Percentiles rank a stretch among this genome's conserved stretches.
These are phyloP conservation scores for Drosophila arawakana DNA, from an alignment of 1,140 invertebrate species.

Conservation along the genomic window DNA sequence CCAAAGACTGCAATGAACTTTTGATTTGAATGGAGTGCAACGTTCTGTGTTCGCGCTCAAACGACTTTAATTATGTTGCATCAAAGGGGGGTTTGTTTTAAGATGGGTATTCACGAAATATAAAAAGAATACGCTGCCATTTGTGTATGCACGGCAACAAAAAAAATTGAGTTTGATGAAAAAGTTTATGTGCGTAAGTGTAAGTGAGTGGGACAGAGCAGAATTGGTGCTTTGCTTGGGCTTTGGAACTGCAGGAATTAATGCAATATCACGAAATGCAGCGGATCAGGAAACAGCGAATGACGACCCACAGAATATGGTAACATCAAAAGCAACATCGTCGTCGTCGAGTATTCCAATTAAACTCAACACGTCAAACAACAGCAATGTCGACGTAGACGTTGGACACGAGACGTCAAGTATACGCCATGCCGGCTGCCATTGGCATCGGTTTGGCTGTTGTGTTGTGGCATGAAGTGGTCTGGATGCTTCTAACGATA, in stretches of 20 bases:
- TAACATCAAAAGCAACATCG: conserved; percentile 68
- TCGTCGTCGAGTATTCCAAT: conserved; percentile 74
- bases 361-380: conserved; percentile 81
- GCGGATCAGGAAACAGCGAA: background rate
- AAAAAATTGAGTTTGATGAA: conserved; percentile 49
- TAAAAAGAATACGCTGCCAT: conserved; percentile 32
- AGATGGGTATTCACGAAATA: background rate
- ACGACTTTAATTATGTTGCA: conserved; percentile 65
- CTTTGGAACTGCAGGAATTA: conserved; percentile 74
- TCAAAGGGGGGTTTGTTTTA: conserved; percentile 1
- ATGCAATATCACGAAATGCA: conserved; percentile 52
- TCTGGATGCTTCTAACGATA: conserved; percentile 66
- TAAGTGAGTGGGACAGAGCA: conserved; percentile 12
- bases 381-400: conserved; percentile 46
- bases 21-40: conserved; percentile 65
- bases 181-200: conserved; percentile 30
- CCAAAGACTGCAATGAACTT: conserved; percentile 60
- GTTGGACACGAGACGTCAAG: conserved; percentile 60
- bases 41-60: conserved; percentile 16
- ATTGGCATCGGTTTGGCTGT: conserved; percentile 38
- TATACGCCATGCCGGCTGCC: conserved; percentile 65
- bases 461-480: background rate
- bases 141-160: conserved; percentile 35
- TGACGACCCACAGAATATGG: conserved; percentile 43
- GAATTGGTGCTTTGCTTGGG: conserved; percentile 26